Conservation (phyloP, 2,888 invertebrate genomes). For the Pachliopta kotzebuea region DNA sequence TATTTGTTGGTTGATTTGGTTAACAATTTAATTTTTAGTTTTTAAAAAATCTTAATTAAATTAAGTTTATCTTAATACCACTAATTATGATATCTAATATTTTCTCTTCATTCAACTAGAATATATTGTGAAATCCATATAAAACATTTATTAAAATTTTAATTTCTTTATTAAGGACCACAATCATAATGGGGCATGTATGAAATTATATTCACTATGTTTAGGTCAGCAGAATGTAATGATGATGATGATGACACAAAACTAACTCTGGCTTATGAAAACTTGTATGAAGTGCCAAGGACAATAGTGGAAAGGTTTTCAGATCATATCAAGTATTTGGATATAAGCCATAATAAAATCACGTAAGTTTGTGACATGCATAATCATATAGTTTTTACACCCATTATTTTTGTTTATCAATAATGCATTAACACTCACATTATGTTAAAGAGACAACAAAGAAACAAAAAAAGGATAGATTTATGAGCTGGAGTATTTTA, state of each 20-base stretch:
- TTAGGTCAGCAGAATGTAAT: slow-evolving; percentile 47
- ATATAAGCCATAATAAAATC: slow-evolving; percentile 87
- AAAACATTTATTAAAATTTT: too few species aligned
- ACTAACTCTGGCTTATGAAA: slow-evolving; percentile 86
- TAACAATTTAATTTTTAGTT: too few species aligned
- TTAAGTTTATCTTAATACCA: too few species aligned
- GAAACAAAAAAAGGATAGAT: too few species aligned
- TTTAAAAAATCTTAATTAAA: too few species aligned
- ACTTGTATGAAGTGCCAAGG: slow-evolving; percentile 82
- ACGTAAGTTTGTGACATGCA: slow-evolving; percentile 75
- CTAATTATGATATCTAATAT: too few species aligned
- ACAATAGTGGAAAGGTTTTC: slow-evolving; percentile 83
- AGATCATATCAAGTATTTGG: slow-evolving; percentile 82
- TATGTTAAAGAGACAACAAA: too few species aligned
- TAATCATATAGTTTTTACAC: neutral
- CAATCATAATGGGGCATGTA: neutral
- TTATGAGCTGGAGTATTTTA: too few species aligned
- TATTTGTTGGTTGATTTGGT: neutral
- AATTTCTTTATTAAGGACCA: neutral
- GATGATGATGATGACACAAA: slow-evolving; percentile 71
- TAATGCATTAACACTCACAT: too few species aligned
- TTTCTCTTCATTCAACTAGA: too few species aligned
- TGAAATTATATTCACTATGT: neutral
- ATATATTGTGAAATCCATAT: too few species aligned
- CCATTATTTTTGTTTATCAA: neutral